Percentiles rank a stretch among this genome's conserved stretches.
Conservation (phyloP, 2,113 vertebrate genomes). For the Varanus komodoensis region DNA sequence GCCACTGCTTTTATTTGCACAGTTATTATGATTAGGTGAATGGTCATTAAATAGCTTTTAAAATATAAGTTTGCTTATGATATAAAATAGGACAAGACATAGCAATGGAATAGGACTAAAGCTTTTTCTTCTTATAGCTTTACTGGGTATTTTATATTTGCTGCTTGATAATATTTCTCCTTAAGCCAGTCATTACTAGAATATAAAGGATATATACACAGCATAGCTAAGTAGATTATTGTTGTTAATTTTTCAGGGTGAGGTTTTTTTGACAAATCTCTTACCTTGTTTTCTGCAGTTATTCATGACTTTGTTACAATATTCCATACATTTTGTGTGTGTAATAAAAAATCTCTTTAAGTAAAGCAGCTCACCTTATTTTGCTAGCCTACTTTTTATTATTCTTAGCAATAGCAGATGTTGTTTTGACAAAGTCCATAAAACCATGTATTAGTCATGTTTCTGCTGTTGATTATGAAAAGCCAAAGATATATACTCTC, state of each 20-base stretch:
- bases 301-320: neutral
- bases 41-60: neutral
- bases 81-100: neutral
- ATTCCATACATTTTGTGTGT: neutral
- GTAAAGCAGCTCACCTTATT: neutral
- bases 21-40: slow-evolving; percentile 10
- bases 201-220: neutral
- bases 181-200: neutral
- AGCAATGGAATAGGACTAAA: neutral
- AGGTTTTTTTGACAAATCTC: neutral
- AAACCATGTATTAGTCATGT: neutral
- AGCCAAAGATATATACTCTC: neutral
- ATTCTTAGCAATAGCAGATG: neutral
- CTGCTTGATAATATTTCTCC: slow-evolving; percentile 11
- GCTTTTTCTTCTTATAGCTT: neutral
- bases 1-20: neutral
- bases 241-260: neutral
- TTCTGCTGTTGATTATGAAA: neutral
- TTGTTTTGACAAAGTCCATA: neutral
- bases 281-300: slow-evolving; percentile 10
- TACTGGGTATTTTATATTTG: neutral
- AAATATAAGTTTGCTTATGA: neutral
- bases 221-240: neutral
- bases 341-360: neutral
- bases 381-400: neutral